Evolutionary conservation across 2,888 invertebrate genomes (phyloP).

Genomic region (Schrankia costaestrigalis): DNA sequence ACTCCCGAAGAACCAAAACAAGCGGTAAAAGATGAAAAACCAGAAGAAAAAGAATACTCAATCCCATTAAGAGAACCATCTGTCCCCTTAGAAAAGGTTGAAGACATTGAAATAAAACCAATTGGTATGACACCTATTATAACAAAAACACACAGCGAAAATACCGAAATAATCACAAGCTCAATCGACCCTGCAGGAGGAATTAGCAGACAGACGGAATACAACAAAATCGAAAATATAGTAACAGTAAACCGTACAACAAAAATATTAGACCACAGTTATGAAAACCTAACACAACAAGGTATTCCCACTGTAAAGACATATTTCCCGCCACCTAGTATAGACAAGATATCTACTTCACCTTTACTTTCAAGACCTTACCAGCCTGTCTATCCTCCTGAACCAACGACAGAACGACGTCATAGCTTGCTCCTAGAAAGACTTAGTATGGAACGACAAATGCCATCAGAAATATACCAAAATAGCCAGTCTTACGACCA

Average conservation of each 20-base stretch:
- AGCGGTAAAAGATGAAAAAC: slow-evolving; percentile 18
- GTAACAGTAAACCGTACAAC: slow-evolving; percentile 70
- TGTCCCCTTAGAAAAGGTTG: slow-evolving; percentile 68
- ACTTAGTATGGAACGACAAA: slow-evolving; percentile 67
- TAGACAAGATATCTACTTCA: slow-evolving; percentile 54
- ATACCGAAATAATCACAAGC: slow-evolving; percentile 66
- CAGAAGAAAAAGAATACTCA: slow-evolving; percentile 34
- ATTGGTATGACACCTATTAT: slow-evolving; percentile 62
- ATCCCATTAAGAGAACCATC: slow-evolving; percentile 65
- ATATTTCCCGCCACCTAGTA: slow-evolving; percentile 62
- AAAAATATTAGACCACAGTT: slow-evolving; percentile 64
- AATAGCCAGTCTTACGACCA: slow-evolving; percentile 57
- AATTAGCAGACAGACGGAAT: slow-evolving; percentile 64
- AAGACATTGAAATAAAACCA: slow-evolving; percentile 73
- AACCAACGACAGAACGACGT: slow-evolving; percentile 59
- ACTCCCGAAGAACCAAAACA: slow-evolving; percentile 18
- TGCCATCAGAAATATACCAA: slow-evolving; percentile 64
- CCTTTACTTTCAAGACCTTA: slow-evolving; percentile 57
- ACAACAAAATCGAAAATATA: slow-evolving; percentile 69
- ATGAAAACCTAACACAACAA: slow-evolving; percentile 58
- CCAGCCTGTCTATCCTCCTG: slow-evolving; percentile 56
- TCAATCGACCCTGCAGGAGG: slow-evolving; percentile 51
- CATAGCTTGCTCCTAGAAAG: slow-evolving; percentile 69
- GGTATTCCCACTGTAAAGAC: slow-evolving; percentile 62
- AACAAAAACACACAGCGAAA: slow-evolving; percentile 61